These are phyloP conservation scores for Desmophyllum pertusum DNA, from an alignment of 92 coral and sea anemone genomes.

Conservation along the genomic window DNA sequence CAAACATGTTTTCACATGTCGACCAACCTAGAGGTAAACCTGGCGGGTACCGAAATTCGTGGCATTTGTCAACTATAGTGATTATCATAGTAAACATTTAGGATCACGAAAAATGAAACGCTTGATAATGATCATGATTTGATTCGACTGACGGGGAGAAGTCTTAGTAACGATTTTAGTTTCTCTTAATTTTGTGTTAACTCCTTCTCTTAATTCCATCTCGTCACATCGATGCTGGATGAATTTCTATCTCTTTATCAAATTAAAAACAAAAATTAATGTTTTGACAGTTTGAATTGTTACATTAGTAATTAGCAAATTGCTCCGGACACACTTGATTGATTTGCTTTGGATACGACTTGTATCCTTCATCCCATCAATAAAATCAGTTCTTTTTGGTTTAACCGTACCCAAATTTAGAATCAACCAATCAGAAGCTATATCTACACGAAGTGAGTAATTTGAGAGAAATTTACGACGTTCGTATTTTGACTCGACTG, in stretches of 20 bases:
- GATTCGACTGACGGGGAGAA: not conserved
- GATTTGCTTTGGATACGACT: not conserved
- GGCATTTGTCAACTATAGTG: not conserved
- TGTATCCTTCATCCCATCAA: not conserved
- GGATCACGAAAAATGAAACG: not conserved
- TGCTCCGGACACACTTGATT: not conserved
- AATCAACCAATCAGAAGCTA: too few relatives aligned
- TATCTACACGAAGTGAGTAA: too few relatives aligned
- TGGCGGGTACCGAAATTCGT: constrained; percentile 14
- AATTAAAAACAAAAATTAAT: not conserved
- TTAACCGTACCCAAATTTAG: too few relatives aligned
- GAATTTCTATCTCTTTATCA: not conserved
- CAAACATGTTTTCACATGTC: constrained; percentile 21
- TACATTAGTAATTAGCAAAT: not conserved
- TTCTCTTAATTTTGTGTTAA: not conserved
- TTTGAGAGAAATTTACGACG: too few relatives aligned
- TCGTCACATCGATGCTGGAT: not conserved
- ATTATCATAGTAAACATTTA: not conserved
- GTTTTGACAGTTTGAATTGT: not conserved
- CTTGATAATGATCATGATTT: not conserved
- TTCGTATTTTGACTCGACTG: too few relatives aligned
- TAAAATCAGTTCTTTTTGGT: too few relatives aligned
- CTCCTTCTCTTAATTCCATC: not conserved
- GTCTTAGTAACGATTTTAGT: not conserved
- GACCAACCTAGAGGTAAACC: constrained; percentile 29